Base-by-base conservation (phyloP, 2,797 vertebrate genomes). In the Apodemus agrarius region DNA sequence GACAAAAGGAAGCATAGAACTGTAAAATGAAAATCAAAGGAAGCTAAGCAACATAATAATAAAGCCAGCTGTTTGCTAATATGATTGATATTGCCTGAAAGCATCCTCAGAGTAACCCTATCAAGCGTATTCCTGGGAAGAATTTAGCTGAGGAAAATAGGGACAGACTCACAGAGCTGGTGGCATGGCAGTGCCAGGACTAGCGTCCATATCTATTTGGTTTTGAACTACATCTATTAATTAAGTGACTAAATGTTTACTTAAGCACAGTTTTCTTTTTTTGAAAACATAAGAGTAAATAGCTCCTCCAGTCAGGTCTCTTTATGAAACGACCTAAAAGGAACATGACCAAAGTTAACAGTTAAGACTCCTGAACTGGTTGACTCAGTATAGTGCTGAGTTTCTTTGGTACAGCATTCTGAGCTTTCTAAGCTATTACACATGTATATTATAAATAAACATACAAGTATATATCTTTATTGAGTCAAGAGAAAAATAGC, bases 21-120 rank as follows among this genome's bases (percentile, higher is more conserved):
- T 80, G 22, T 61, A 52, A 92, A 87, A 43, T 67, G 40, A 88
- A 85, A 22, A n/a, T 84, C 26, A 43, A 87, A 57, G 16, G 16
- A 65, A 86, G 40, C 90, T 90, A 90, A 86, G 24, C 31, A 72
- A 90, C 37, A 40, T 83, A 86, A 75, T 65, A 72, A 83, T 17
- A 69, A 16, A 31, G 43, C 57, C 67, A 37, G 43, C 4, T 92
- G 4, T 63, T 54, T 92, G 54, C 63, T 89, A 63, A 57, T 75
- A 19, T 40, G 16, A 59, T 74, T 69, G 22, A 16, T 72, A 54
- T n/a, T 22, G 17, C 16, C 40, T 69, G 91, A 78, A 61, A 82
- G 59, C 29, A 16, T 83, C 61, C 17, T 87, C 84, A 69, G 3
- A 91, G 74, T 49, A 82, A 86, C 4, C 10, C 54, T 29, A 85